Base-by-base conservation (phyloP, 2,888 invertebrate species). In the Trichopria drosophilae region DNA sequence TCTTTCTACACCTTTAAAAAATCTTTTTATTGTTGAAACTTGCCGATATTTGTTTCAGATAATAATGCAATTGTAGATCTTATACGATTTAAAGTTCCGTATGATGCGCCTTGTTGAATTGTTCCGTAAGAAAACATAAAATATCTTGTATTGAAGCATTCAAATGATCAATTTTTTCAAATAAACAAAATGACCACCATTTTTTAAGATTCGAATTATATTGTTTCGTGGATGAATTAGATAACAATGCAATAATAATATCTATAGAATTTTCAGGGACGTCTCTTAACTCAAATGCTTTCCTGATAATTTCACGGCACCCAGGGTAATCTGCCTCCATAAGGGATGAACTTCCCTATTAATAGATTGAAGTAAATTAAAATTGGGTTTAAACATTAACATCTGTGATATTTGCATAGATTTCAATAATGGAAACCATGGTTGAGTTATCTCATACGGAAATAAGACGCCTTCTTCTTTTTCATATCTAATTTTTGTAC, bases 1-100 rank as follows among this genome's bases (percentile, higher is more conserved):
- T 39, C 57, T 59, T 10, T 44, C 52, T 23, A 57, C 51, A 7
- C 58, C 58, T 41, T 58, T 60, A 6, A 63, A 36, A 23, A 61
- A 58, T 7, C 55, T 22, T 43, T 55, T 59, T 6, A 62, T 40
- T 26, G 44, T 31, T 2, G 26, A 15, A 36, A 54, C 35, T 5
- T 45, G 42, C 13, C 47, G 53, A 13, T 57, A 28, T 6, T 53
- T 18, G 32, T 12, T 9, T 29, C 40, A 10, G 7, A 36, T 41
- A 56, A n/a, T 9, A 56, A 15, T 6, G 28, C 18, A 1, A 54
- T 36, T 6, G 51, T 51, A 13, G 47, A 41, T 13, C 47, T 22
- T 29, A 20, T 10, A 7, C 45, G 36, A 12, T 51, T 54, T 12
- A 46, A 18, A n/a, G 47, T 19, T 2, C 47, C 51, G 22, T 51